These are phyloP conservation scores for Poeciliopsis gracilis DNA, from an alignment of 2,797 vertebrate genomes.

Conservation along the genomic window DNA sequence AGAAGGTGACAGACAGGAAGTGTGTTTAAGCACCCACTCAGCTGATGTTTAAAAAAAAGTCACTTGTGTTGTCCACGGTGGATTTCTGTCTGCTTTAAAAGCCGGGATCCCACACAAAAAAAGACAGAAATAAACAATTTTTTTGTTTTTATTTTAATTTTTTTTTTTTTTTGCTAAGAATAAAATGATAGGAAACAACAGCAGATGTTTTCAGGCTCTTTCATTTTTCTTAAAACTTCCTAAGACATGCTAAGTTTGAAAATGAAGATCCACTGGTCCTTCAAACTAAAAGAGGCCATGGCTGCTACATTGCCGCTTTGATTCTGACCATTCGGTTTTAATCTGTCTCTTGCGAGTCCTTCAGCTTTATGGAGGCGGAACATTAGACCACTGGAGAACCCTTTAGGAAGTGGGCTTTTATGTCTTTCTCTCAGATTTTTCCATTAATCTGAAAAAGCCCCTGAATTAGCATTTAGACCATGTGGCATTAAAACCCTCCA, in stretches of 20 bases:
- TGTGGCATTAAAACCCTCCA: slow-evolving; percentile 34
- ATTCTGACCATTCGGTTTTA: slow-evolving; percentile 34
- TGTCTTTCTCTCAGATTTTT: slow-evolving; percentile 29
- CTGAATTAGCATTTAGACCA: slow-evolving; percentile 49
- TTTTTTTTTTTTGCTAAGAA: not conserved
- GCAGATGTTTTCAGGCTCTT: not conserved
- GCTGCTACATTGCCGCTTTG: slow-evolving; percentile 20
- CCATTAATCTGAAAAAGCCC: slow-evolving; percentile 29
- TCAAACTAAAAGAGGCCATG: slow-evolving; percentile 3
- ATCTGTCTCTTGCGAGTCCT: slow-evolving; percentile 47
- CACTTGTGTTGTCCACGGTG: not conserved
- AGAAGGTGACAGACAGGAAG: slow-evolving; percentile 17
- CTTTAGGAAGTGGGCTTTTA: slow-evolving; percentile 39
- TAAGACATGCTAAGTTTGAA: not conserved
- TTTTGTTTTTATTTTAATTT: not conserved
- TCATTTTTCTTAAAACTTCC: not conserved
- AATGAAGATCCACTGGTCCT: not conserved
- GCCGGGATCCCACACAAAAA: not conserved
- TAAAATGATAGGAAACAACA: not conserved
- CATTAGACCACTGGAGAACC: slow-evolving; percentile 36
- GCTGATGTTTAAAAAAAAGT: slow-evolving; percentile 1
- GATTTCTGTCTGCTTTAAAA: not conserved
- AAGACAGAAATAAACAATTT: not conserved
- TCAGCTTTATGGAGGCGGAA: slow-evolving; percentile 29
- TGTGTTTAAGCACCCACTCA: slow-evolving; percentile 19